These are phyloP conservation scores for Erebia ligea DNA, from an alignment of 2,888 invertebrate species.

Conservation along the genomic window DNA sequence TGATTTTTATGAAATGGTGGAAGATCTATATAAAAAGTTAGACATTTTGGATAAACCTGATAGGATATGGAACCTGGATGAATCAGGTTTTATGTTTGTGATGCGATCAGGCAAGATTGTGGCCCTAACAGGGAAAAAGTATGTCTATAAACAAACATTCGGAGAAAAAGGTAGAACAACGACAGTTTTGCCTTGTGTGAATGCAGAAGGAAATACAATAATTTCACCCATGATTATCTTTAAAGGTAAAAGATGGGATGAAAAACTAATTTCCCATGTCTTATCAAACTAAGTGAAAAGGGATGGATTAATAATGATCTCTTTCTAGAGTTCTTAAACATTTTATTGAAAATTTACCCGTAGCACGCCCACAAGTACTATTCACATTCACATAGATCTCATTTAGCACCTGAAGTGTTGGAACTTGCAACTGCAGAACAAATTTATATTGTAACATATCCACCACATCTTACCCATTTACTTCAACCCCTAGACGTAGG, in stretches of 20 bases:
- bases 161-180: background rate
- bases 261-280: background rate
- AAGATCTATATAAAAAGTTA: no score
- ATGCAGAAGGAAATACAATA: slow-evolving; percentile 4
- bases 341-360: background rate
- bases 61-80: slow-evolving; percentile 4
- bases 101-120: slow-evolving; percentile 1
- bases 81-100: slow-evolving; percentile 1
- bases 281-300: background rate
- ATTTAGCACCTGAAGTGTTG: background rate
- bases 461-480: background rate
- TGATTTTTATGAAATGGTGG: no score
- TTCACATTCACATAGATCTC: slow-evolving; percentile 2
- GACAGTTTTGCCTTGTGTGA: background rate
- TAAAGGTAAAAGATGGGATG: no score
- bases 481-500: slow-evolving; percentile 4
- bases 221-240: no score
- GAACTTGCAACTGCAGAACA: background rate
- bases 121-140: slow-evolving; percentile 2
- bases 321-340: background rate
- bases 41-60: background rate
- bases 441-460: slow-evolving; percentile 1
- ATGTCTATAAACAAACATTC: background rate
- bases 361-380: background rate
- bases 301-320: slow-evolving; percentile 1